Percentiles rank a stretch among this genome's conserved stretches.
Conservation (phyloP, 2,113 vertebrate genomes). For the Silurus meridionalis region DNA sequence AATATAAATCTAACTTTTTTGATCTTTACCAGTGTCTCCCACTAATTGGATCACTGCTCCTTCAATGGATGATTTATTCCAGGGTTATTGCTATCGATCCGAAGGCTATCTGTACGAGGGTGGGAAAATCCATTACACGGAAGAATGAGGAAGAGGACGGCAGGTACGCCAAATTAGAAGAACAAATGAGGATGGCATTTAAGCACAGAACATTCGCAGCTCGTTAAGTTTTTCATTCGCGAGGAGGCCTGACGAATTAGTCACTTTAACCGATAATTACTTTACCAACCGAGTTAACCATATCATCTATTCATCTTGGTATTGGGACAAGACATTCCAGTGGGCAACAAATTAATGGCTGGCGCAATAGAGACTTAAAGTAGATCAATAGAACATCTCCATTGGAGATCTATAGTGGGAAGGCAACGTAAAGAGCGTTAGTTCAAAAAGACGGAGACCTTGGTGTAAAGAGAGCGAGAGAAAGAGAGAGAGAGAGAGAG, state of each 20-base stretch:
- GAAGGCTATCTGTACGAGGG: constrained; percentile 29
- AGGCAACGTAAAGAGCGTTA: constrained; percentile 35
- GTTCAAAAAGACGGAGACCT: constrained; percentile 22
- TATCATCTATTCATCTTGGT: constrained; percentile 36
- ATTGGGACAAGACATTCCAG: constrained; percentile 8
- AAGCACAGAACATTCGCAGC: constrained; percentile 32
- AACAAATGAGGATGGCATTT: constrained; percentile 46
- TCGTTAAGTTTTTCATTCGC: constrained; percentile 23
- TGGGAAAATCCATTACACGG: constrained; percentile 44
- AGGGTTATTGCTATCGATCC: constrained; percentile 49
- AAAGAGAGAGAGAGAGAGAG: background rate
- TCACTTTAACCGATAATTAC: constrained; percentile 46
- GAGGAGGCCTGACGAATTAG: constrained; percentile 30
- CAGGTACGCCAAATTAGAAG: constrained; percentile 45
- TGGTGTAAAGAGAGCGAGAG: background rate
- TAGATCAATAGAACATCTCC: constrained; percentile 51
- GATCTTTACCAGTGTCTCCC: constrained; percentile 16
- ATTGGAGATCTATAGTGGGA: constrained; percentile 40
- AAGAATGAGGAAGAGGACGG: constrained; percentile 33
- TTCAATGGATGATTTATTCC: constrained; percentile 45
- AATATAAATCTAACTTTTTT: background rate
- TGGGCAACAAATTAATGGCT: constrained; percentile 30
- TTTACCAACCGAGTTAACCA: constrained; percentile 43
- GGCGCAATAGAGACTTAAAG: constrained; percentile 41
- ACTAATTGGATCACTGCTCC: constrained; percentile 28